Base-by-base conservation (phyloP, 2,113 vertebrate genomes). In the Echinops telfairi region DNA sequence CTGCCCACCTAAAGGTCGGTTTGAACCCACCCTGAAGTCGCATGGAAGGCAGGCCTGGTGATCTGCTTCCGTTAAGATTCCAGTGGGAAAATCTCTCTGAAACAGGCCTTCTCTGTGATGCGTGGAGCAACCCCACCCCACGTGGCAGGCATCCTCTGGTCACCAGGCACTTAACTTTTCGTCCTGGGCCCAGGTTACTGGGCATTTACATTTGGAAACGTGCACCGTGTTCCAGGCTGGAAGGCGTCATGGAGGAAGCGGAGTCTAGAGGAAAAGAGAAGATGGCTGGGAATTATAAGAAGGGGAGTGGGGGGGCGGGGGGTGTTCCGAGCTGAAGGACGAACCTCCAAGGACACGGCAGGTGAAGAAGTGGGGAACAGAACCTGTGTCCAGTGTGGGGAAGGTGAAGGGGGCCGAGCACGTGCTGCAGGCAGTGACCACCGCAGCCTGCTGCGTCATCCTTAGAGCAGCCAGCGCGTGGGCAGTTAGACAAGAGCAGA, bases 391-490 rank as follows among this genome's bases (percentile, higher is more conserved):
- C 47, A 70, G 3, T 0, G 0, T 29, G 20, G 79, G 2, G 68
- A 31, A 17, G 57, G 36, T 1, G 10, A 83, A 3, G 4, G 68
- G 2, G 19, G 10, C 0, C 0, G 53, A 20, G 4, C 17, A 8
- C 47, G 5, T 60, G 0, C 0, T 14, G 0, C 25, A 33, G 29
- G 8, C 76, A 64, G 47, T 47, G 53, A 84, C 17, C 66, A 36
- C 19, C 9, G 5, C 20, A 4, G 19, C n/a, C 6, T 1, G 43
- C 3, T 27, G 64, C 58, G 53, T 87, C n/a, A 38, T 78, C 29
- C 33, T 15, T 8, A 73, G 31, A 90, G 15, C 38, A 60, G 16
- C 7, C 43, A 47, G n/a, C 40, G 31, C 31, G 83, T 43, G 1
- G 31, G 53, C 29, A 60, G 12, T 88, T n/a, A 62, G 66, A 3